phyloP scores from a whole-genome alignment of 2,888 invertebrate species.

The Toxonevra muliebris region DNA sequence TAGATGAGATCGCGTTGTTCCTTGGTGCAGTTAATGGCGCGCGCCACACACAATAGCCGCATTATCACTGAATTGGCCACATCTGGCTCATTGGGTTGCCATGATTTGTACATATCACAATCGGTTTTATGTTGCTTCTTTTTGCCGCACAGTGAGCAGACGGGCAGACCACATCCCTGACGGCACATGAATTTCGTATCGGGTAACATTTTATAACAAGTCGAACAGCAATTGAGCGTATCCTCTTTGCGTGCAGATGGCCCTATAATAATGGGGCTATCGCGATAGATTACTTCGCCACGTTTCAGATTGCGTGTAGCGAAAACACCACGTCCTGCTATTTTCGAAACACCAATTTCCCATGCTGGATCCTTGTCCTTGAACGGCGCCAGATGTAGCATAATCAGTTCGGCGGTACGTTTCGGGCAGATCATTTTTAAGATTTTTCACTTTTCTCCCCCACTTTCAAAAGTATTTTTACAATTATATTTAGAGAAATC shows the following conservation, averaged over 20 bases:
- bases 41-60: constrained; percentile 56
- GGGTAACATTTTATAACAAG: constrained; percentile 69
- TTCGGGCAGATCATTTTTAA: constrained; percentile 58
- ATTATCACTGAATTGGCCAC: constrained; percentile 60
- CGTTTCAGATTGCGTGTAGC: constrained; percentile 72
- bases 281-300: constrained; percentile 78
- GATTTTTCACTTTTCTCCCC: no score
- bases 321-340: constrained; percentile 78
- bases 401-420: constrained; percentile 58
- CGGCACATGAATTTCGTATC: constrained; percentile 68
- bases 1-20: constrained; percentile 59
- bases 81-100: constrained; percentile 67
- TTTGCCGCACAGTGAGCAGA: constrained; percentile 75
- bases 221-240: constrained; percentile 71
- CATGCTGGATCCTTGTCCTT: constrained; percentile 66
- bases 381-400: constrained; percentile 57
- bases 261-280: constrained; percentile 75
- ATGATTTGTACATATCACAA: constrained; percentile 71
- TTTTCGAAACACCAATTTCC: constrained; percentile 70
- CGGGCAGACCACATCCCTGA: constrained; percentile 73
- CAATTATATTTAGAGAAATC: constrained; percentile 12
- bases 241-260: constrained; percentile 69
- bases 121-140: constrained; percentile 71
- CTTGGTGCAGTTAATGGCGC: constrained; percentile 59
- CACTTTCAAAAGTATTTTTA: no score